Percentiles rank a stretch among this genome's conserved stretches.
These are phyloP conservation scores for Notocelia uddmanniana DNA, from an alignment of 2,888 invertebrate genomes.

Conservation along the genomic window DNA sequence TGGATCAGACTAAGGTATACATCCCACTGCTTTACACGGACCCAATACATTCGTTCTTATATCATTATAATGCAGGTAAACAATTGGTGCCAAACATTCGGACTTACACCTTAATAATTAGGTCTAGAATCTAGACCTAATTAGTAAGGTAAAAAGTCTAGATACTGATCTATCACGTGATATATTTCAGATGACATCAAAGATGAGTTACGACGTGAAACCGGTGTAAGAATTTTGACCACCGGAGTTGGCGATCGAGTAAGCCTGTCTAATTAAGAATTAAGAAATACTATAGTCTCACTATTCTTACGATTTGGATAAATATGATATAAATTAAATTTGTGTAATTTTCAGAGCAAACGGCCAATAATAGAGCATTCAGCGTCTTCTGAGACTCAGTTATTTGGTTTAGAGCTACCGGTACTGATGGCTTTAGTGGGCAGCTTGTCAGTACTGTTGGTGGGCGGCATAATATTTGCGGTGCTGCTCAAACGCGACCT, in stretches of 20 bases:
- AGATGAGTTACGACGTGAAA: slow-evolving; percentile 87
- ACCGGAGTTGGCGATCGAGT: slow-evolving; percentile 94
- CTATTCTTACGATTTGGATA: background rate
- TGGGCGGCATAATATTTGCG: slow-evolving; percentile 75
- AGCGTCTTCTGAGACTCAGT: slow-evolving; percentile 58
- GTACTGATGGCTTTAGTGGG: slow-evolving; percentile 74
- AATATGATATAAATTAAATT: background rate
- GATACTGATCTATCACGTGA: background rate
- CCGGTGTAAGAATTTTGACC: slow-evolving; percentile 89
- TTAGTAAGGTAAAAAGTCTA: no score
- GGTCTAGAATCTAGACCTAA: no score
- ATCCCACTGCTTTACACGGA: no score
- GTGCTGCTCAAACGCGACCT: slow-evolving; percentile 90
- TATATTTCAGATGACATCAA: slow-evolving; percentile 84
- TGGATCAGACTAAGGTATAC: no score
- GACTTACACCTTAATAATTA: no score
- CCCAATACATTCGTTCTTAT: no score
- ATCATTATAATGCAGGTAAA: no score
- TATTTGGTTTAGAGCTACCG: slow-evolving; percentile 70
- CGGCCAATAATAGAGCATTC: slow-evolving; percentile 70
- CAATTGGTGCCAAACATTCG: no score
- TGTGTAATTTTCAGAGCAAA: slow-evolving; percentile 67
- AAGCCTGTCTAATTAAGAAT: slow-evolving; percentile 59
- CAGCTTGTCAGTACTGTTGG: slow-evolving; percentile 70
- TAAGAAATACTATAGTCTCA: background rate